Conservation (phyloP, 1,140 invertebrate genomes). For the Drosophila hydei region DNA sequence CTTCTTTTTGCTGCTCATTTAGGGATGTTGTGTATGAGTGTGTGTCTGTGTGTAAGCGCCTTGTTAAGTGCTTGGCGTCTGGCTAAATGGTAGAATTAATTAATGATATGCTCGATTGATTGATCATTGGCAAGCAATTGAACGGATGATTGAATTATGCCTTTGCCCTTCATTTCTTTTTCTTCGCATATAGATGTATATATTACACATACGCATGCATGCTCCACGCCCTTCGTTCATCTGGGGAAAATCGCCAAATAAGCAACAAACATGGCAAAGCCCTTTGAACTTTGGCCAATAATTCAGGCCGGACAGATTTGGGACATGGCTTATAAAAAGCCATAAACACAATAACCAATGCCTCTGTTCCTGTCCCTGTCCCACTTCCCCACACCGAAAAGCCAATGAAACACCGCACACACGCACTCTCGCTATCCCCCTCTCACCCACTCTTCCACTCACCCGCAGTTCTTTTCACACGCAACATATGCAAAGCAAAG, state of each 20-base stretch:
- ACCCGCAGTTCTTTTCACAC: conserved; percentile 11
- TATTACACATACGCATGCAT: neutral
- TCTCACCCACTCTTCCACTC: neutral
- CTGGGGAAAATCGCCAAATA: conserved; percentile 35
- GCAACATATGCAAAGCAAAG: conserved; percentile 49
- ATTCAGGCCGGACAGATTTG: conserved; percentile 64
- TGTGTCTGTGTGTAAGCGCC: conserved; percentile 17
- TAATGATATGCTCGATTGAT: conserved; percentile 80
- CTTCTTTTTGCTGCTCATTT: conserved; percentile 1
- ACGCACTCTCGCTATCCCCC: conserved; percentile 1
- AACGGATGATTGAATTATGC: conserved; percentile 72
- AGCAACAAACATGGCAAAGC: conserved; percentile 34
- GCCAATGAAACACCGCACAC: neutral
- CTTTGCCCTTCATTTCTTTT: conserved; percentile 32
- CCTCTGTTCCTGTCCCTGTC: neutral
- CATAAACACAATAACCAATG: conserved; percentile 57
- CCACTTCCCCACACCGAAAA: neutral
- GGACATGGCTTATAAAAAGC: conserved; percentile 49
- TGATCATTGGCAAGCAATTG: conserved; percentile 55
- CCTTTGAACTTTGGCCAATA: conserved; percentile 76
- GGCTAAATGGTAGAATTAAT: conserved; percentile 77
- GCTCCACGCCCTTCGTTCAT: neutral
- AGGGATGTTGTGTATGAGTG: conserved; percentile 8
- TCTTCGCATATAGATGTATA: neutral
- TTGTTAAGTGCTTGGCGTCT: conserved; percentile 54